A percentile compares a stretch with the other conserved stretches of the same genome.
phyloP scores from a whole-genome alignment of 2,113 vertebrate species.

The Oriolus oriolus region DNA sequence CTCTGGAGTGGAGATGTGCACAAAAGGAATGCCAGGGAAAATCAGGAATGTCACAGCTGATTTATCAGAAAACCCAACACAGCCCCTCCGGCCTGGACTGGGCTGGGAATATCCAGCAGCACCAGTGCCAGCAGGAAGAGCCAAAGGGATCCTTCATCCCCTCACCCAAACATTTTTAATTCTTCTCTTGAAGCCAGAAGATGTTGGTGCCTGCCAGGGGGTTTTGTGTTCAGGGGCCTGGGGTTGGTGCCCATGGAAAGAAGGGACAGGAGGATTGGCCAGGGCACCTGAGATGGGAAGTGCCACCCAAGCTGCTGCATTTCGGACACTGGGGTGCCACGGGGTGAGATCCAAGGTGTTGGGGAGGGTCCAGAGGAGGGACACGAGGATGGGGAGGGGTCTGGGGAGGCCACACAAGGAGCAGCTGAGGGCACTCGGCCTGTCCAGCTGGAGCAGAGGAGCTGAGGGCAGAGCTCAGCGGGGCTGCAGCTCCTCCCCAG shows the following conservation, averaged over 20 bases:
- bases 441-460: background rate
- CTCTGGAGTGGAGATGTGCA: background rate
- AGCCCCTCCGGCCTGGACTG: background rate
- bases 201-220: background rate
- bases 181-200: background rate
- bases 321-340: background rate
- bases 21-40: background rate
- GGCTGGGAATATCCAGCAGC: background rate
- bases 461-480: background rate
- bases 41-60: background rate
- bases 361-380: no score
- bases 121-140: background rate
- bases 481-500: background rate
- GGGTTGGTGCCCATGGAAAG: fast-evolving
- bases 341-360: background rate
- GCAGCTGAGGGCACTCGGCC: background rate
- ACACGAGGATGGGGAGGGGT: background rate
- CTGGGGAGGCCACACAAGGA: background rate
- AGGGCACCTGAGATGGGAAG: background rate
- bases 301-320: background rate
- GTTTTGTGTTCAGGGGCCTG: background rate
- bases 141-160: background rate
- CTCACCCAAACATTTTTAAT: background rate
- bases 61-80: background rate
- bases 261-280: background rate